Evolutionary conservation across 1,140 invertebrate genomes (phyloP).

Genomic region (Wasmannia auropunctata): DNA sequence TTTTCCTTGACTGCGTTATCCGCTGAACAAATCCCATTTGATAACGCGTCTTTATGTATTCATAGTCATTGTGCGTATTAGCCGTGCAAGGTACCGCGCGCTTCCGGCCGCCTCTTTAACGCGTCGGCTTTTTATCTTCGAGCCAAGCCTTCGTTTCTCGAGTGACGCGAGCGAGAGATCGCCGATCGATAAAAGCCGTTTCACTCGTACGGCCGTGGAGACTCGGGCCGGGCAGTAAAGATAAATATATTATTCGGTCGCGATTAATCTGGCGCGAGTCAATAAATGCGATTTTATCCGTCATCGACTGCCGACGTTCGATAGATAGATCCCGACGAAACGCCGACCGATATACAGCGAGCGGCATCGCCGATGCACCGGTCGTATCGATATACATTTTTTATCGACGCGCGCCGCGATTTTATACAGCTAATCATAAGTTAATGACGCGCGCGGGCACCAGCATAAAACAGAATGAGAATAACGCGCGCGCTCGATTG

Average conservation of each 20-base stretch:
- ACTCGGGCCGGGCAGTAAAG: slow-evolving; percentile 52
- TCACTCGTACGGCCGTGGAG: slow-evolving; percentile 42
- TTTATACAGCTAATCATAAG: background rate
- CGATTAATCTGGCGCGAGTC: slow-evolving; percentile 54
- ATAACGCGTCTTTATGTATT: slow-evolving; percentile 56
- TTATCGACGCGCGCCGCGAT: background rate
- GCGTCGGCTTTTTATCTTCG: slow-evolving; percentile 78
- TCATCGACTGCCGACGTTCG: slow-evolving; percentile 20
- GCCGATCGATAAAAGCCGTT: slow-evolving; percentile 70
- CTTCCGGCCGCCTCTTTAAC: slow-evolving; percentile 75
- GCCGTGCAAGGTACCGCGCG: slow-evolving; percentile 62
- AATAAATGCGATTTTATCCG: slow-evolving; percentile 56
- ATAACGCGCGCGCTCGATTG: background rate
- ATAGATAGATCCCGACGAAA: background rate
- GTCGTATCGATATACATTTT: background rate
- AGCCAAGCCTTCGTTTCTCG: slow-evolving; percentile 85
- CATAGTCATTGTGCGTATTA: slow-evolving; percentile 64
- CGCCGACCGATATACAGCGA: background rate
- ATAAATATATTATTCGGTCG: slow-evolving; percentile 58
- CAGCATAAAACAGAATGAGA: slow-evolving; percentile 16
- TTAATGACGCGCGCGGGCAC: background rate
- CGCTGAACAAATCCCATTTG: slow-evolving; percentile 40
- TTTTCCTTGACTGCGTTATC: slow-evolving; percentile 10
- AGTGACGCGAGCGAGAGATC: slow-evolving; percentile 80
- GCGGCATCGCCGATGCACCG: background rate